Evolutionary conservation across 2,797 vertebrate genomes (phyloP).

Genomic region (Rhyacichthys aspro): DNA sequence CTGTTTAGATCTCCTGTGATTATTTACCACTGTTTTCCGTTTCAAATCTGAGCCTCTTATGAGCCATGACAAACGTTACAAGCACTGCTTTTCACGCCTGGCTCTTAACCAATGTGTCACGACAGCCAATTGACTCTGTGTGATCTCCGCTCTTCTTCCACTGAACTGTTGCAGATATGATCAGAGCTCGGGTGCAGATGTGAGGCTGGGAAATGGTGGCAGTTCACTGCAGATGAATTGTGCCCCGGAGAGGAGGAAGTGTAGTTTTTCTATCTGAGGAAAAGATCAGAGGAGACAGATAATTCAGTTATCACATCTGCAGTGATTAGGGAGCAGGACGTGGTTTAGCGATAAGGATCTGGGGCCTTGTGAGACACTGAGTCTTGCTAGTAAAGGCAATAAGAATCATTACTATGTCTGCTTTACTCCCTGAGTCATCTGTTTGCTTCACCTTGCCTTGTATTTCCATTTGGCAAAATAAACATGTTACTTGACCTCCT

Average conservation of each 20-base stretch:
- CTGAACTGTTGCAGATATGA: constrained; percentile 71
- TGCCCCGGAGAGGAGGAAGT: constrained; percentile 72
- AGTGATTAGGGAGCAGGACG: constrained; percentile 73
- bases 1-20: constrained; percentile 35
- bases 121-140: constrained; percentile 69
- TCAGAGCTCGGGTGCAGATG: constrained; percentile 67
- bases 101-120: constrained; percentile 59
- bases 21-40: constrained; percentile 34
- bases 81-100: constrained; percentile 48
- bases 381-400: constrained; percentile 47
- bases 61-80: constrained; percentile 63
- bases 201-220: constrained; percentile 63
- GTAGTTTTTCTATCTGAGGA: constrained; percentile 70
- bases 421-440: constrained; percentile 22
- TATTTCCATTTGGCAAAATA: too few species aligned
- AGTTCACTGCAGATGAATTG: constrained; percentile 72
- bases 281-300: constrained; percentile 77
- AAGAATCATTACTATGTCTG: constrained; percentile 6
- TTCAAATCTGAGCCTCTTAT: constrained; percentile 48
- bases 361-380: constrained; percentile 50
- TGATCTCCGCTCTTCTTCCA: constrained; percentile 59
- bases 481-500: too few species aligned
- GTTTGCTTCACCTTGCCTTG: constrained; percentile 19
- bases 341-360: constrained; percentile 71
- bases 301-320: constrained; percentile 80